A percentile compares a stretch with the other conserved stretches of the same genome.
Evolutionary conservation across 2,888 invertebrate genomes (phyloP).

Genomic region (Isotomurus palustris): DNA sequence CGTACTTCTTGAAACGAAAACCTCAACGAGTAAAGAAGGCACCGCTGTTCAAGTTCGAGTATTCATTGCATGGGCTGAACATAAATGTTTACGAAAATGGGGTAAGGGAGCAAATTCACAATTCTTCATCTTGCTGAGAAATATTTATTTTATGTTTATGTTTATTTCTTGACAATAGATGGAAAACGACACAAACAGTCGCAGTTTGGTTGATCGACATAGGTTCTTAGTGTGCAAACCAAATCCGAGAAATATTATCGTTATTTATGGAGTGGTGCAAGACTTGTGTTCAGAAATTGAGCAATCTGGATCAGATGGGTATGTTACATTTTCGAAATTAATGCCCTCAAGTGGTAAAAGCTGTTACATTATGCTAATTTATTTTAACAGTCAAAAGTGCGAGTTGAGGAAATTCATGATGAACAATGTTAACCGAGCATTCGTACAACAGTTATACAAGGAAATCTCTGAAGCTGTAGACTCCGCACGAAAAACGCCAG

Average conservation of each 20-base stretch:
- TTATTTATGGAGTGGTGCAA: constrained; percentile 76
- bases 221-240: constrained; percentile 71
- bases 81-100: constrained; percentile 52
- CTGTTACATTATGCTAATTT: not conserved
- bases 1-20: constrained; percentile 53
- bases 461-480: constrained; percentile 64
- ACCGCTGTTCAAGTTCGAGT: constrained; percentile 67
- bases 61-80: constrained; percentile 59
- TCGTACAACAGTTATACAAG: constrained; percentile 69
- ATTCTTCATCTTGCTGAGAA: not conserved
- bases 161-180: constrained; percentile 8
- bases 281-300: constrained; percentile 81
- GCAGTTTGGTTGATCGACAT: constrained; percentile 47
- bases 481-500: constrained; percentile 65
- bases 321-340: constrained; percentile 1
- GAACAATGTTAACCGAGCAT: constrained; percentile 81
- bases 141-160: constrained; percentile 7
- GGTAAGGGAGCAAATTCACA: constrained; percentile 47
- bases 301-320: constrained; percentile 50
- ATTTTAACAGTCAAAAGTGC: constrained; percentile 57
- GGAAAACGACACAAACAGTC: constrained; percentile 30
- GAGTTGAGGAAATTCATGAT: constrained; percentile 77
- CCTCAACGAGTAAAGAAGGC: constrained; percentile 47
- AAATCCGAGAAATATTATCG: constrained; percentile 67
- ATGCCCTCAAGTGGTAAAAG: no score